Conservation (phyloP, 2,888 invertebrate species). For the Scelioninae gen. 1 region DNA sequence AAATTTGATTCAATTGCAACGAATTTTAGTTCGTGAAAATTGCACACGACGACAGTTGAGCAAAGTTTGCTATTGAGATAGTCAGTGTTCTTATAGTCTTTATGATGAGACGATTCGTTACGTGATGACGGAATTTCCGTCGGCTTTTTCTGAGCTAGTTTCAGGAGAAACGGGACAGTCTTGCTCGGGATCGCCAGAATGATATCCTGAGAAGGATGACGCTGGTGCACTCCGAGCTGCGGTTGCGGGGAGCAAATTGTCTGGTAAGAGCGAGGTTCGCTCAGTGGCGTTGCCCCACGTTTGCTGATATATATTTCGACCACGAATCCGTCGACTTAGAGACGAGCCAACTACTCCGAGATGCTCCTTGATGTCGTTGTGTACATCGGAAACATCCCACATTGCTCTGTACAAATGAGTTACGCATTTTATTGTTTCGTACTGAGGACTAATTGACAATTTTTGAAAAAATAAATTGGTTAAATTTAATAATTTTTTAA, state of each 20-base stretch:
- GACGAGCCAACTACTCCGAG: constrained; percentile 95
- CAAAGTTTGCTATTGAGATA: no score
- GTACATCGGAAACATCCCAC: constrained; percentile 99
- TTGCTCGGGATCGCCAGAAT: constrained; percentile 74
- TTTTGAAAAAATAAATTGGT: no score
- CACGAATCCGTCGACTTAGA: constrained; percentile 90
- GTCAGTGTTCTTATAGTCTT: no score
- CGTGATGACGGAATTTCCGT: constrained; percentile 50
- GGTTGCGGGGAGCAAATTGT: constrained; percentile 68
- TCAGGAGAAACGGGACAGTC: constrained; percentile 72
- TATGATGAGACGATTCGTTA: constrained; percentile 55
- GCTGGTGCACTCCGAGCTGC: constrained; percentile 73
- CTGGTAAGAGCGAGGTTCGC: constrained; percentile 80
- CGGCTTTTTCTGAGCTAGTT: constrained; percentile 70
- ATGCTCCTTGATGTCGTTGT: constrained; percentile 96
- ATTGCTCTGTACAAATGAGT: constrained; percentile 88
- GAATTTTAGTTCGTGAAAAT: no score
- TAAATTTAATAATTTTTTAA: no score
- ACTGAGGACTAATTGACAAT: no score
- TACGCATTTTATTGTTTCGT: no score
- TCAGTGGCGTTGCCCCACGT: constrained; percentile 86
- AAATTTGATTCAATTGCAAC: no score
- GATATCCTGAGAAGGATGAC: constrained; percentile 72
- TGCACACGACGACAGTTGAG: no score
- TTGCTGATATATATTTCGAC: constrained; percentile 91